Evolutionary conservation across 2,888 invertebrate species (phyloP), one percentile per base, ranked within the genome.

Genomic region (Digitonthophagus gazella): DNA sequence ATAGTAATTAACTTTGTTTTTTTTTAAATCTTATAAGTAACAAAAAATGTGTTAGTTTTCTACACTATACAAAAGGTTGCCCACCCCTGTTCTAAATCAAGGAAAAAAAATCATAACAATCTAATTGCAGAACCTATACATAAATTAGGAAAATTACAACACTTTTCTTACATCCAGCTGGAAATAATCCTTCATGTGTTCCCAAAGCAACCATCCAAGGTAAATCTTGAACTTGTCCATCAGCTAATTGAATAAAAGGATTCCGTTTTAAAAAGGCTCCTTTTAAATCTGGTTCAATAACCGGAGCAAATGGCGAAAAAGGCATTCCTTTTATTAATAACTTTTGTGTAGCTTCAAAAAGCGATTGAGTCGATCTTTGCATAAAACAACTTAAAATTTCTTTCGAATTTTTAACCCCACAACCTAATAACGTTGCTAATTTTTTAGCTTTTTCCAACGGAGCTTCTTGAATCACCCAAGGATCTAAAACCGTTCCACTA

Each of bases 161-260:
- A n/a, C n/a, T n/a, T n/a, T 8, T 61, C 58, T 71, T 80, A 90
- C 90, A 85, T 76, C 88, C 87, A 58, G 87, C 89, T 18, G 91
- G 90, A 75, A 89, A 90, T 14, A 90, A 83, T 68, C 92, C 92
- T 79, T 92, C 92, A 68, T 91, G 88, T 4, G 87, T 86, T 0
- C 88, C 87, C 16, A 89, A 85, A 3, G 88, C 87, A 0, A 87
- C 84, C 67, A 92, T 84, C 85, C 91, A 89, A 0, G 93, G 92
- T 2, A 89, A 75, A 68, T 88, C 85, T 5, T 86, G 83, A 75
- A 88, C 86, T 18, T 85, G 81, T 0, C 90, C 90, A 2, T 84
- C 82, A 64, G 77, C 82, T 1, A 91, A 84, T 0, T 89, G 85
- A 55, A 86, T 84, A 73, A 84, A 84, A 0, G 92, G 92, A 64